These are phyloP conservation scores for Blastobasis lacticolella DNA, from an alignment of 2,888 invertebrate genomes.

Conservation along the genomic window DNA sequence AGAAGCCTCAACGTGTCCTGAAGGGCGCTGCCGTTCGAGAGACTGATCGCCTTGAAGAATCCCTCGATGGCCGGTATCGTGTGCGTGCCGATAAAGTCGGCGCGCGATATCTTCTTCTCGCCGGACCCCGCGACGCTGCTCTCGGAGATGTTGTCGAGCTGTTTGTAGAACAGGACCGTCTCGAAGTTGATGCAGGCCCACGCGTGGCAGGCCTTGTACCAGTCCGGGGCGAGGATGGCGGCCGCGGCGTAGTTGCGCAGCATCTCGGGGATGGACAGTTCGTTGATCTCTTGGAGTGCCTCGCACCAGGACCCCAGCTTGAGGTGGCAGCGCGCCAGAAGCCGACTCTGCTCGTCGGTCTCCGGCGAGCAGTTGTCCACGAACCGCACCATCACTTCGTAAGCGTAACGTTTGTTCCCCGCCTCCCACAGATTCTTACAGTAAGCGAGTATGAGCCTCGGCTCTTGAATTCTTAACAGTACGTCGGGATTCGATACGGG, in stretches of 20 bases:
- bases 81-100: constrained; percentile 68
- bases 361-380: constrained; percentile 73
- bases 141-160: constrained; percentile 62
- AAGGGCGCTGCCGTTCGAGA: constrained; percentile 92
- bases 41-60: constrained; percentile 94
- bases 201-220: constrained; percentile 99
- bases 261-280: constrained; percentile 83
- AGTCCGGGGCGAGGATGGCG: constrained; percentile 87
- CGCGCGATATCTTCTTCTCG: constrained; percentile 56
- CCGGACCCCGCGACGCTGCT: constrained; percentile 59
- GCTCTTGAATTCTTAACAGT: constrained; percentile 83
- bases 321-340: constrained; percentile 89
- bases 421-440: constrained; percentile 97
- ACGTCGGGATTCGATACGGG: constrained; percentile 80
- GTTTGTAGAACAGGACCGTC: constrained; percentile 82
- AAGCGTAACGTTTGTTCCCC: constrained; percentile 83
- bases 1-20: constrained; percentile 96
- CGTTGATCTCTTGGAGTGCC: constrained; percentile 86
- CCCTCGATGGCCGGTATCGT: constrained; percentile 96
- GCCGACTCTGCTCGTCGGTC: constrained; percentile 67
- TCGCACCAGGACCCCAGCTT: constrained; percentile 98
- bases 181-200: constrained; percentile 99
- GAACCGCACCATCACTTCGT: constrained; percentile 85
- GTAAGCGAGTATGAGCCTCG: constrained; percentile 93
- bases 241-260: constrained; percentile 86